Evolutionary conservation across 2,113 vertebrate genomes (phyloP).

Genomic region (Notothenia rossii): DNA sequence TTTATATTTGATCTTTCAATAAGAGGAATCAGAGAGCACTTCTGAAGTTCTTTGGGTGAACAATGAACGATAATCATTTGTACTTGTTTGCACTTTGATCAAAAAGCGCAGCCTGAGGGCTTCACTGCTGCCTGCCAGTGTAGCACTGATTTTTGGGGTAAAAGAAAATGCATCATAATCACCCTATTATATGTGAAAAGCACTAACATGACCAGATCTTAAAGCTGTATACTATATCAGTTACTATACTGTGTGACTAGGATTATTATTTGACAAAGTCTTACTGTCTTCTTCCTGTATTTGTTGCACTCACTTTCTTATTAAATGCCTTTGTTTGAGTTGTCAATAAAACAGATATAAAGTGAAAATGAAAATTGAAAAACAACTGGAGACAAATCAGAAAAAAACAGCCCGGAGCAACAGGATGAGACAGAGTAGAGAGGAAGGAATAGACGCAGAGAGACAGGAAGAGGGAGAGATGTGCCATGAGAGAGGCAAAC

Average conservation of each 20-base stretch:
- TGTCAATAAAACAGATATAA: background rate
- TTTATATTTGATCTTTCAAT: no score
- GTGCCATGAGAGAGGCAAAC: constrained; percentile 32
- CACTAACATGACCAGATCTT: background rate
- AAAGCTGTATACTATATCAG: background rate
- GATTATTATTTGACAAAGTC: background rate
- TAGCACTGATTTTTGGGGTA: background rate
- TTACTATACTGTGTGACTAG: background rate
- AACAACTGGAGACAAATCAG: constrained; percentile 10
- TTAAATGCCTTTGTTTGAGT: background rate
- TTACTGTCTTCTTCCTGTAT: background rate
- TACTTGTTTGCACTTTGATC: constrained; percentile 1
- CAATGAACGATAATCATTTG: background rate
- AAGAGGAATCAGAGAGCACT: no score
- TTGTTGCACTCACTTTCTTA: background rate
- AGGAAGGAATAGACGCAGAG: constrained; percentile 18
- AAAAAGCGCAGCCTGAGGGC: constrained; percentile 6
- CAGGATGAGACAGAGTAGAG: constrained; percentile 28
- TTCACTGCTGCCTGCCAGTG: background rate
- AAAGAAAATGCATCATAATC: background rate
- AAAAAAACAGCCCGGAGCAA: constrained; percentile 38
- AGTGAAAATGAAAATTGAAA: constrained; percentile 7
- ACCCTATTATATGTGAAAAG: background rate
- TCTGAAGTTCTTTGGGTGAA: background rate
- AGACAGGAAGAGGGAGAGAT: constrained; percentile 28